Evolutionary conservation across 2,797 vertebrate species (phyloP).

Genomic region (Sternotherus odoratus): DNA sequence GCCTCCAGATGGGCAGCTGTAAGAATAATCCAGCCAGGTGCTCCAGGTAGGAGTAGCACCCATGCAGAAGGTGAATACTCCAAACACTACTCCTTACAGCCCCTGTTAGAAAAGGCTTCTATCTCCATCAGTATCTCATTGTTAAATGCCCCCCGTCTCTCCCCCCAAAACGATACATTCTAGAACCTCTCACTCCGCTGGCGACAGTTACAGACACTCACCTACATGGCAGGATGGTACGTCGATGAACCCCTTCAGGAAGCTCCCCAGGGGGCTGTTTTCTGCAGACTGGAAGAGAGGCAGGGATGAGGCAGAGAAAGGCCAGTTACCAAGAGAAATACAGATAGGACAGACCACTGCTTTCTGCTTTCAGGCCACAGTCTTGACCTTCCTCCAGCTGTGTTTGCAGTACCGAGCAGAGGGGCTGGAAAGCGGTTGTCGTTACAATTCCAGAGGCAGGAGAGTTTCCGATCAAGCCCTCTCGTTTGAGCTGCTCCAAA

Average conservation of each 20-base stretch:
- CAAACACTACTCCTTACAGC: neutral
- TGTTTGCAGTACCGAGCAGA: fast-evolving
- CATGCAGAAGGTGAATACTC: neutral
- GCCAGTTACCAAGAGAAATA: no score
- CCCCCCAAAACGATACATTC: neutral
- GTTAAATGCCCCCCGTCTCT: neutral
- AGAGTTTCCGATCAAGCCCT: neutral
- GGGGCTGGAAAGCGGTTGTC: neutral
- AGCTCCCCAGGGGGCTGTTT: constrained; percentile 96
- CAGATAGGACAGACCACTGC: no score
- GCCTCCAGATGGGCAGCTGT: neutral
- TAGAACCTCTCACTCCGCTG: fast-evolving
- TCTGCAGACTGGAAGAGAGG: constrained; percentile 73
- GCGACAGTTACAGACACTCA: constrained; percentile 76
- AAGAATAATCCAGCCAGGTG: neutral
- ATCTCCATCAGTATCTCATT: neutral
- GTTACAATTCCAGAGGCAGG: no score
- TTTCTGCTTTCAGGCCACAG: neutral
- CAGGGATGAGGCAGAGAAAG: neutral
- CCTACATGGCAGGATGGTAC: constrained; percentile 96
- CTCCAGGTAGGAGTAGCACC: neutral
- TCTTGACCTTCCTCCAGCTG: neutral
- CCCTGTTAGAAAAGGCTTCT: neutral
- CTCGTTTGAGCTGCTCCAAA: neutral
- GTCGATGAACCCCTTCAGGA: constrained; percentile 94